A percentile compares a stretch with the other conserved stretches of the same genome.
Conservation (phyloP, 2,113 vertebrate genomes). For the Carassius carassius region DNA sequence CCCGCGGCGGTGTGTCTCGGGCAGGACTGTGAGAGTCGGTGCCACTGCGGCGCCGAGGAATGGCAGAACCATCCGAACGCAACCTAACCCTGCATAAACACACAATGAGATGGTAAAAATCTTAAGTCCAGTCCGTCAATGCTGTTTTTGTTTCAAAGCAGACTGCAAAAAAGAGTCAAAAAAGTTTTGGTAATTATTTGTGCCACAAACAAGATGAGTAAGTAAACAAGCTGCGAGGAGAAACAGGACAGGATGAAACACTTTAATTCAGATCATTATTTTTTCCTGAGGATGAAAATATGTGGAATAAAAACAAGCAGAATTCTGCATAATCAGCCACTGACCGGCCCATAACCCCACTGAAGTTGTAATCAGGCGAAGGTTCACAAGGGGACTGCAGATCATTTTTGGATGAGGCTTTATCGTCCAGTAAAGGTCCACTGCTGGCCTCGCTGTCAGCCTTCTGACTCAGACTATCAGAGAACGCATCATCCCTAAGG, state of each 20-base stretch:
- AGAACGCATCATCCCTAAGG: constrained; percentile 93
- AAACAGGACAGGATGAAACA: not conserved
- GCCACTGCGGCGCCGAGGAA: constrained; percentile 87
- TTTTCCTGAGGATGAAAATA: not conserved
- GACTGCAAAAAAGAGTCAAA: not conserved
- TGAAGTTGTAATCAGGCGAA: constrained; percentile 88
- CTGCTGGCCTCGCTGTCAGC: constrained; percentile 98
- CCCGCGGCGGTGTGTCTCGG: constrained; percentile 92
- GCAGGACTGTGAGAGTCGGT: constrained; percentile 91
- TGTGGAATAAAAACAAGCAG: constrained; percentile 1
- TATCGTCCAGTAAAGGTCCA: constrained; percentile 91
- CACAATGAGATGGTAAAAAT: not conserved
- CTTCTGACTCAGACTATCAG: constrained; percentile 97
- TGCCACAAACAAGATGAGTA: constrained; percentile 1
- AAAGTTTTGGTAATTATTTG: not conserved
- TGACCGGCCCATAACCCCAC: constrained; percentile 92
- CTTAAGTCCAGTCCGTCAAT: not conserved
- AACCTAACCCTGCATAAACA: constrained; percentile 83
- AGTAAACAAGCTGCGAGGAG: not conserved
- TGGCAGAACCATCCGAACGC: constrained; percentile 91
- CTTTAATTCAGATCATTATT: not conserved
- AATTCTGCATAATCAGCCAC: not conserved
- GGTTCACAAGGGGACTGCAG: constrained; percentile 91
- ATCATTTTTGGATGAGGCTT: constrained; percentile 93
- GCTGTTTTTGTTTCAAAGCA: not conserved